Evolutionary conservation across 2,113 vertebrate species (phyloP).

Genomic region (Nymphicus hollandicus): DNA sequence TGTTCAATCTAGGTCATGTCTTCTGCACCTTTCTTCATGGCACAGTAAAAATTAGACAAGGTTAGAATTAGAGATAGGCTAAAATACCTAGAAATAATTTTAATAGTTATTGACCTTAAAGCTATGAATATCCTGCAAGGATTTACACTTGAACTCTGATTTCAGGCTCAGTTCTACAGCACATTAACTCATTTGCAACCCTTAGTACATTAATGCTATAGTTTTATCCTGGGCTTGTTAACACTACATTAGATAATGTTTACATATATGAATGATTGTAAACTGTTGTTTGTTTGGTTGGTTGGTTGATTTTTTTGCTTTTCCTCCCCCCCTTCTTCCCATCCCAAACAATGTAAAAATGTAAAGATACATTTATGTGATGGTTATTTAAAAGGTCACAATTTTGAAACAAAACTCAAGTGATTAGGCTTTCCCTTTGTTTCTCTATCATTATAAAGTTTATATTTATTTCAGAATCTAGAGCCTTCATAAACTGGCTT

Average conservation of each 20-base stretch:
- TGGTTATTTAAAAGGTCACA: not conserved
- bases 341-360: not conserved
- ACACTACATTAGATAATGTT: not conserved
- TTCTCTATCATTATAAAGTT: not conserved
- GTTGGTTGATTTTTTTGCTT: not conserved
- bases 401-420: not conserved
- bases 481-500: not conserved
- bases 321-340: not conserved
- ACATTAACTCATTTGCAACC: not conserved
- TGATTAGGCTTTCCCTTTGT: not conserved
- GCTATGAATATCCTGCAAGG: not conserved
- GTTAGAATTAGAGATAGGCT: not conserved
- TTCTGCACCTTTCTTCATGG: not conserved
- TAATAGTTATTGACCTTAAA: not conserved
- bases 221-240: not conserved
- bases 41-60: slow-evolving; percentile 22
- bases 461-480: not conserved
- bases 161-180: not conserved
- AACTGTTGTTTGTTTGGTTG: not conserved
- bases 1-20: slow-evolving; percentile 35
- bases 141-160: not conserved
- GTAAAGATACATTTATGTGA: not conserved
- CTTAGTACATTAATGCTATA: not conserved
- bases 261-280: not conserved
- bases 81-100: slow-evolving; percentile 24